phyloP scores from a whole-genome alignment of 2,888 invertebrate genomes.

The Melanargia galathea region DNA sequence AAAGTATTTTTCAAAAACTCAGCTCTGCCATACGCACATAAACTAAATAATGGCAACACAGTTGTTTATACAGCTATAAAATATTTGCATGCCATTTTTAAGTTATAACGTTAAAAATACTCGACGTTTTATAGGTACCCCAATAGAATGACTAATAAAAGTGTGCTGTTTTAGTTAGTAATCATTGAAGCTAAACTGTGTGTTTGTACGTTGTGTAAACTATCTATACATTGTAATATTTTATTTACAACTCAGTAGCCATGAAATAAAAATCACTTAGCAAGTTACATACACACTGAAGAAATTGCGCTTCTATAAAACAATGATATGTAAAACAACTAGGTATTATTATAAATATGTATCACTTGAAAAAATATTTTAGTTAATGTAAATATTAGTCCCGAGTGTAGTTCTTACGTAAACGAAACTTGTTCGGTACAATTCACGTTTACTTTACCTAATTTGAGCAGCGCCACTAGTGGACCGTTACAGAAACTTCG shows the following conservation, averaged over 20 bases:
- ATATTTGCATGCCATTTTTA: slow-evolving; percentile 44
- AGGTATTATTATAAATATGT: background rate
- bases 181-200: background rate
- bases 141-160: background rate
- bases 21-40: background rate
- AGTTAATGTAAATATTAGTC: background rate
- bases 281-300: background rate
- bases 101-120: background rate
- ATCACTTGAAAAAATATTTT: background rate
- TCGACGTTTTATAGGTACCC: no score
- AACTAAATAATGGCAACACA: slow-evolving; percentile 44
- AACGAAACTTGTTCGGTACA: background rate
- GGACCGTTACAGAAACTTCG: background rate
- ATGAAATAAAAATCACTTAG: background rate
- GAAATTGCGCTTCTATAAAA: background rate
- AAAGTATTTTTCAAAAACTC: background rate
- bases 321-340: slow-evolving; percentile 13
- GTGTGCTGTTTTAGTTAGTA: background rate
- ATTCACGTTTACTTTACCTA: background rate
- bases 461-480: background rate
- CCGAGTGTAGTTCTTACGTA: background rate
- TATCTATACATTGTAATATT: background rate
- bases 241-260: slow-evolving; percentile 2
- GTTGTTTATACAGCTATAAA: slow-evolving; percentile 48
- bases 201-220: background rate